Evolutionary conservation across 2,797 vertebrate genomes (phyloP).

Genomic region (Borostomias antarcticus): DNA sequence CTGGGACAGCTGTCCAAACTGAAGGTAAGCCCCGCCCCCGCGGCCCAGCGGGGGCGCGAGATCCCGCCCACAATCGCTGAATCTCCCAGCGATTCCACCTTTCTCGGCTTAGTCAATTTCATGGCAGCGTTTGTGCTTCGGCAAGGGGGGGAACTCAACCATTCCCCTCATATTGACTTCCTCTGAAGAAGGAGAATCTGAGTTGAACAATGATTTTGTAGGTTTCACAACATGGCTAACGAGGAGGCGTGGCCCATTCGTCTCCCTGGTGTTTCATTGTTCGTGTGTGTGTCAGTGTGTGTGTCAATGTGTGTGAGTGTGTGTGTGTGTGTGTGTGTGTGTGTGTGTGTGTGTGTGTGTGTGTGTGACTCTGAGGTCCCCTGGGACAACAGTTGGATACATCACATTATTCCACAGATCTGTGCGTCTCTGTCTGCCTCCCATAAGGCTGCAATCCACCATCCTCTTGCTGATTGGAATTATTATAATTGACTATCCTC

Average conservation of each 20-base stretch:
- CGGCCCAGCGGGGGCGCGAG: no score
- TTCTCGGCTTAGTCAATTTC: constrained; percentile 1
- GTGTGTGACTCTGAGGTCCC: constrained; percentile 14
- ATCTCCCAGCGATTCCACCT: constrained; percentile 12
- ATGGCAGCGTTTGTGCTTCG: constrained; percentile 10
- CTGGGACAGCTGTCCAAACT: constrained; percentile 96
- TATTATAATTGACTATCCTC: constrained; percentile 20
- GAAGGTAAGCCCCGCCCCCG: constrained; percentile 81
- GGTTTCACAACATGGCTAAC: neutral
- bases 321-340: constrained; percentile 1
- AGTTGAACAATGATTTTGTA: neutral
- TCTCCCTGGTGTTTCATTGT: neutral
- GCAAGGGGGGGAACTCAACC: neutral
- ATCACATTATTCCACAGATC: constrained; percentile 26
- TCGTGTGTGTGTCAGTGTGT: neutral
- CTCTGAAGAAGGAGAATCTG: neutral
- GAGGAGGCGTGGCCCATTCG: neutral
- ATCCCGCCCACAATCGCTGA: neutral
- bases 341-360: constrained; percentile 10
- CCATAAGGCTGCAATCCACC: constrained; percentile 25
- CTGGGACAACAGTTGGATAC: constrained; percentile 38
- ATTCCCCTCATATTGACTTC: neutral
- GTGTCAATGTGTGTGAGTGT: constrained; percentile 10
- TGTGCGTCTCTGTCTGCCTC: constrained; percentile 1
- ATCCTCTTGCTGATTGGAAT: constrained; percentile 35